phyloP scores from a whole-genome alignment of 2,113 vertebrate genomes.

The Cricetomys ansorgei region DNA sequence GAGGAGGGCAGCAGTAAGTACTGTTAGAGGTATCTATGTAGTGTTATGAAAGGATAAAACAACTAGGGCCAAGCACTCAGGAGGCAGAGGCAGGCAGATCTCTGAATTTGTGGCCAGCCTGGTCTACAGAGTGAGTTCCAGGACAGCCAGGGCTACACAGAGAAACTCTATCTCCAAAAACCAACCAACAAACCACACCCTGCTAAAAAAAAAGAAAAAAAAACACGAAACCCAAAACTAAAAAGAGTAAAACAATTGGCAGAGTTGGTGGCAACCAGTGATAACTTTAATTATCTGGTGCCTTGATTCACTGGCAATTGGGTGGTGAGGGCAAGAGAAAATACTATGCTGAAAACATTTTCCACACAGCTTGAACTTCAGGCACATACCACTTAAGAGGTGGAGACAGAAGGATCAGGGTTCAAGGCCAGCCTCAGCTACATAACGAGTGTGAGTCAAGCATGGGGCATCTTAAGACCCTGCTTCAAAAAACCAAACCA shows the following conservation, averaged over 20 bases:
- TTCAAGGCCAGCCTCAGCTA: not conserved
- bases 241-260: not conserved
- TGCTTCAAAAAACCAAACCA: not conserved
- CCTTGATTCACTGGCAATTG: not conserved
- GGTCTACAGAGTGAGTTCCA: no score
- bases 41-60: not conserved
- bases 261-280: slow-evolving; percentile 22
- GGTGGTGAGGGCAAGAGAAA: not conserved
- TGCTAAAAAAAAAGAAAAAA: no score
- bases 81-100: no score
- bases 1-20: not conserved
- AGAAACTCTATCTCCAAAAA: no score
- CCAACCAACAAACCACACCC: no score
- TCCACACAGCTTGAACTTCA: not conserved
- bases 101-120: no score
- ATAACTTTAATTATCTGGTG: not conserved
- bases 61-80: no score
- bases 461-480: not conserved
- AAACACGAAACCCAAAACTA: no score
- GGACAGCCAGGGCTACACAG: no score
- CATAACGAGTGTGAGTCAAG: not conserved
- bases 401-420: not conserved
- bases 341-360: not conserved
- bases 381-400: not conserved
- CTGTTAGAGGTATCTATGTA: not conserved